phyloP scores from a whole-genome alignment of 2,113 vertebrate genomes.

The Triplophysa rosa region DNA sequence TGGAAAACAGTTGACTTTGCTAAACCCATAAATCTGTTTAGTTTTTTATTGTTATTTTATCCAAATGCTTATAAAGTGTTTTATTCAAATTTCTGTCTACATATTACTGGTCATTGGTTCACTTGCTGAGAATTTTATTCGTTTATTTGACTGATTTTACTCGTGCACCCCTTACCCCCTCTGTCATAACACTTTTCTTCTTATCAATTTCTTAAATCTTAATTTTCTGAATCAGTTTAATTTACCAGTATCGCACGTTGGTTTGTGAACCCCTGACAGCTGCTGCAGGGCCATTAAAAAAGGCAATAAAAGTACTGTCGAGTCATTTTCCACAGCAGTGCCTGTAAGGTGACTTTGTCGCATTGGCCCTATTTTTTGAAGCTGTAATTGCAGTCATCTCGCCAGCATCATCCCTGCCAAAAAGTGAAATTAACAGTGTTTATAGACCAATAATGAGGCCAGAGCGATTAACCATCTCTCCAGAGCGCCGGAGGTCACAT shows the following conservation, averaged over 20 bases:
- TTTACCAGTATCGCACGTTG: neutral
- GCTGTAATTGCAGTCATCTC: constrained; percentile 1
- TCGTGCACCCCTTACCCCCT: too few species aligned
- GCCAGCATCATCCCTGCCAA: constrained; percentile 17
- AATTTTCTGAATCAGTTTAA: neutral
- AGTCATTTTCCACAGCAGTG: constrained; percentile 32
- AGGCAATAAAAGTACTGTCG: constrained; percentile 16
- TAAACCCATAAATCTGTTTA: too few species aligned
- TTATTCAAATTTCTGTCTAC: too few species aligned
- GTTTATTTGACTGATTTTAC: too few species aligned
- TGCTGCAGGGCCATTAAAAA: neutral
- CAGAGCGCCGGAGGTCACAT: neutral
- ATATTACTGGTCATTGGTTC: too few species aligned
- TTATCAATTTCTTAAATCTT: neutral
- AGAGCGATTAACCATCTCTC: constrained; percentile 10
- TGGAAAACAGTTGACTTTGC: too few species aligned
- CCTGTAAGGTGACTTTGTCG: constrained; percentile 46
- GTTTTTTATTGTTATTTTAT: too few species aligned
- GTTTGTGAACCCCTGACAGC: neutral
- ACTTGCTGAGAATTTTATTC: too few species aligned
- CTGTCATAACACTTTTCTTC: too few species aligned
- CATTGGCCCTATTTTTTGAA: constrained; percentile 13
- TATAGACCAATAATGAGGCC: constrained; percentile 43
- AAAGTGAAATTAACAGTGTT: constrained; percentile 25
- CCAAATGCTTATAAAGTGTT: too few species aligned